These are phyloP conservation scores for Poliocrania exsul DNA, from an alignment of 2,797 vertebrate species.

Conservation along the genomic window DNA sequence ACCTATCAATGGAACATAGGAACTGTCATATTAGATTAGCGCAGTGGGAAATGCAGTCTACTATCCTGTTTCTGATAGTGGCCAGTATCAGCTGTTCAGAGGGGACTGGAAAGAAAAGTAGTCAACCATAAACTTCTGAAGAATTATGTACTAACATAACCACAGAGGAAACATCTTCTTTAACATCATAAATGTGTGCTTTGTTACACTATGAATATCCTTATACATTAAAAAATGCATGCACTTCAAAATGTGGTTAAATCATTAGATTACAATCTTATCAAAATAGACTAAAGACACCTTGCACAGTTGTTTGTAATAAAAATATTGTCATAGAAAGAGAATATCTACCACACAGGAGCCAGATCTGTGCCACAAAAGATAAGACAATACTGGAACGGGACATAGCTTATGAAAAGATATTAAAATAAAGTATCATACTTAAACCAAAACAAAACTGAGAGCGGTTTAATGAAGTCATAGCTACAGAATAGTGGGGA, in stretches of 20 bases:
- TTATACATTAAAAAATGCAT: not conserved
- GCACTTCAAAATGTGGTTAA: not conserved
- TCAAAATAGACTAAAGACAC: not conserved
- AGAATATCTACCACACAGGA: not conserved
- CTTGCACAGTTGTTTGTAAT: not conserved
- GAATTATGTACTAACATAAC: not conserved
- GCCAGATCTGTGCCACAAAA: not conserved
- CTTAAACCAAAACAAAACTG: not conserved
- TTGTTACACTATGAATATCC: not conserved
- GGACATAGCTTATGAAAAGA: not conserved
- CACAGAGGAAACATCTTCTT: not conserved
- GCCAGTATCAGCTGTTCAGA: slow-evolving; percentile 35
- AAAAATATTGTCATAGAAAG: not conserved
- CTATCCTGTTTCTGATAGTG: slow-evolving; percentile 17
- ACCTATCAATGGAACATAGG: slow-evolving; percentile 18
- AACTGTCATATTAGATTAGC: slow-evolving; percentile 56
- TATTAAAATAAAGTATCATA: not conserved
- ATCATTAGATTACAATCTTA: not conserved
- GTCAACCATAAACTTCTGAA: not conserved
- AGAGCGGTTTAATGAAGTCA: not conserved
- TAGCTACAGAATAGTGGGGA: not conserved
- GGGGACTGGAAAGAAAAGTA: slow-evolving; percentile 2
- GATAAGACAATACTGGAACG: not conserved
- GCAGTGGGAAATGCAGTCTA: not conserved
- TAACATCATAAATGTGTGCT: not conserved